phyloP scores from a whole-genome alignment of 2,113 vertebrate species.

The Zosterops japonicus region DNA sequence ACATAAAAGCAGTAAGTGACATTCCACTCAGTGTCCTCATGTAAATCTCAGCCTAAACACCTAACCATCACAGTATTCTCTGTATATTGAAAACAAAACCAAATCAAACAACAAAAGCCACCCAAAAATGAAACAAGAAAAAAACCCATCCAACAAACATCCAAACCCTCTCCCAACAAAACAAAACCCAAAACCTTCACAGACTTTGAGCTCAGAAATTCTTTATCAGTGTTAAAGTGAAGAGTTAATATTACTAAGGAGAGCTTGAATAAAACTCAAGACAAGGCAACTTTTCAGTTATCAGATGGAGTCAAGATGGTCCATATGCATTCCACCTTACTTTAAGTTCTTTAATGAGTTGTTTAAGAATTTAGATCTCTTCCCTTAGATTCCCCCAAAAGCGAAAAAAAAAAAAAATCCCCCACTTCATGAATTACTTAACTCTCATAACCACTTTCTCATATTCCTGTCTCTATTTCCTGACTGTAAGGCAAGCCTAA shows the following conservation, averaged over 20 bases:
- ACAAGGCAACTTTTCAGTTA: neutral
- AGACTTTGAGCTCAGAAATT: neutral
- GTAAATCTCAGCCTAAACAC: neutral
- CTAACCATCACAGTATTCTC: neutral
- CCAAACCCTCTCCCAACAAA: neutral
- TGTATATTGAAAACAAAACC: neutral
- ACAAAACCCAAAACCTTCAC: rapidly evolving
- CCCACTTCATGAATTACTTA: rapidly evolving
- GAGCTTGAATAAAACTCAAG: neutral
- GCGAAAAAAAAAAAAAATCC: neutral
- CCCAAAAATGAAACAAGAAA: neutral
- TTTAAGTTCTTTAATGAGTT: neutral
- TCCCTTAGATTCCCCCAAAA: neutral
- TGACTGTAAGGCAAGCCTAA: neutral
- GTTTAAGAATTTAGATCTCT: neutral
- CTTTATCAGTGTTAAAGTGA: neutral
- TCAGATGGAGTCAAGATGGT: neutral
- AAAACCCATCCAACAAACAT: neutral
- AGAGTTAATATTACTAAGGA: neutral
- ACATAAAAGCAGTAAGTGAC: neutral
- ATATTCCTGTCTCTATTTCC: neutral
- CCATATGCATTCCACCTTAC: neutral
- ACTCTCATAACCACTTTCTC: neutral
- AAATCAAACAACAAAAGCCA: neutral
- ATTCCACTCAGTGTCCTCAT: neutral